phyloP scores from a whole-genome alignment of 37 sponge, comb jelly and placozoan species.

The Halichondria panicea region DNA sequence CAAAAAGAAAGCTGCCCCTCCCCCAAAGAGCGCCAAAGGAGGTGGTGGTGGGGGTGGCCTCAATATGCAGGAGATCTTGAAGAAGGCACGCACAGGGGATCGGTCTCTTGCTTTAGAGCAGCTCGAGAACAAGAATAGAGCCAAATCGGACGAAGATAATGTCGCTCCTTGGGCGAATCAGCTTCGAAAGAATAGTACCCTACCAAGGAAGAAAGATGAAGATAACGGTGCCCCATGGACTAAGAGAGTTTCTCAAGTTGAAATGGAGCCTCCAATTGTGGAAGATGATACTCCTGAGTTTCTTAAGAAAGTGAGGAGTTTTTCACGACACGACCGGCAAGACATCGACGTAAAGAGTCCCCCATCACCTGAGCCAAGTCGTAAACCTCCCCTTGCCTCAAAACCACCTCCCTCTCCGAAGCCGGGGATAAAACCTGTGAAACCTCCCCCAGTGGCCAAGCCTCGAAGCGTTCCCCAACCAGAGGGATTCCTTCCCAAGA shows the following conservation, averaged over 20 bases:
- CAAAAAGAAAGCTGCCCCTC: constrained; percentile 9
- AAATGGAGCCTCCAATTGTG: too few relatives aligned
- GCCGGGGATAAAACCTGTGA: not conserved
- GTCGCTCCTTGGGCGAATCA: constrained; percentile 49
- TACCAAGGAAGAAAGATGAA: not conserved
- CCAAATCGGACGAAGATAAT: constrained; percentile 12
- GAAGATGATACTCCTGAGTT: constrained; percentile 50
- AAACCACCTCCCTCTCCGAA: not conserved
- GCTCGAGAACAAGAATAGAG: constrained; percentile 31
- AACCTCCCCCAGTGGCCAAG: not conserved
- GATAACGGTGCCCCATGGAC: not conserved
- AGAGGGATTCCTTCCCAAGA: too few relatives aligned
- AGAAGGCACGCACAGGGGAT: constrained; percentile 13
- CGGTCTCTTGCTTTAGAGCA: constrained; percentile 20
- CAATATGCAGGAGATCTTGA: constrained; percentile 48
- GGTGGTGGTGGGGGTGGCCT: constrained; percentile 22
- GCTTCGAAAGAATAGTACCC: constrained; percentile 5
- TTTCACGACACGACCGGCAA: not conserved
- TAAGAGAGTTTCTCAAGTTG: not conserved
- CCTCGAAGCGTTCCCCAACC: not conserved
- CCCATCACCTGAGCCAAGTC: not conserved
- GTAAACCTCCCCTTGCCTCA: not conserved
- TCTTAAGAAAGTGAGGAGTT: constrained; percentile 19
- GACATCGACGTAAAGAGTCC: not conserved
- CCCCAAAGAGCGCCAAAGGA: not conserved